Evolutionary conservation across 2,113 vertebrate genomes (phyloP), one percentile per base, ranked within the genome.

Genomic region (Cavia porcellus): DNA sequence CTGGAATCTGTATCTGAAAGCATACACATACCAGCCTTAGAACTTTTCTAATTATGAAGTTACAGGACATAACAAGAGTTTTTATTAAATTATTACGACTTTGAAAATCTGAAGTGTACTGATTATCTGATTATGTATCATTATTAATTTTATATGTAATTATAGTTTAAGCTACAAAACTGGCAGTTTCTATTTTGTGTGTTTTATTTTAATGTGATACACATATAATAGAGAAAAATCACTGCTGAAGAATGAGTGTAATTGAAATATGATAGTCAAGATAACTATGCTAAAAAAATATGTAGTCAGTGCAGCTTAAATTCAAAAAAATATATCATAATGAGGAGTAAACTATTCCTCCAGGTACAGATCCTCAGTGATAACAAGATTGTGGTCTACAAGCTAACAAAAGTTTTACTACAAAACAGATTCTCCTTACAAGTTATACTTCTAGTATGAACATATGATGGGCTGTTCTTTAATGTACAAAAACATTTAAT

Each of bases 401-500:
- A 3, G n/a, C 38, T n/a, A 25, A 90, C 68, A 45, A 2, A 62
- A 57, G 84, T 30, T 22, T 19, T 8, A n/a, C 6, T 32, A 19
- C 59, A 42, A 91, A 83, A 74, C 17, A 19, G 17, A 77, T 59
- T 87, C 77, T 42, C 17, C 25, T 79, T 77, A 88, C 3, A 66
- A 55, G 77, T 28, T 80, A 7, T 7, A 72, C 47, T 90, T 90
- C 61, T 86, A 55, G 19, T 80, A 47, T 59, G 47, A 87, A 90
- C 42, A 81, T 62, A 88, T 22, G 47, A 20, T 2, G 59, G 19
- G 4, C 14, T 90, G 70, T 50, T 83, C 35, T 90, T 94, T 70
- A 90, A 85, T 47, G 4, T 64, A 86, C 2, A 50, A 88, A 96
- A 74, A 62, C 13, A 13, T 93, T 92, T 86, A 86, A 77, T 66